Conservation (phyloP, 2,113 vertebrate species). For the Addax nasomaculatus region DNA sequence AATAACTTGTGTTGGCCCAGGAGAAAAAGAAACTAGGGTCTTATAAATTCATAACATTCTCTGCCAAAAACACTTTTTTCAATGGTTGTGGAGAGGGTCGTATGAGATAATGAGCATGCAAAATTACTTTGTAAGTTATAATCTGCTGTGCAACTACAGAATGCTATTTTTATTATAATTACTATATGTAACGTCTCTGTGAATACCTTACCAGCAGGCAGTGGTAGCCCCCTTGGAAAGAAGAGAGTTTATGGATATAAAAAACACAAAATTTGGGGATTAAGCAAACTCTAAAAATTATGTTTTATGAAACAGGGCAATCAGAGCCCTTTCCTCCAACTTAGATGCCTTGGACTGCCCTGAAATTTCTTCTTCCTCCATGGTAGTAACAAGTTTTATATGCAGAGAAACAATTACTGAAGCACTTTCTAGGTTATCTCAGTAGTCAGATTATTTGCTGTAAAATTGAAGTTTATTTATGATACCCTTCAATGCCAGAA, state of each 20-base stretch:
- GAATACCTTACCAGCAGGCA: constrained; percentile 47
- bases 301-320: neutral
- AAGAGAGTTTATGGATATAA: neutral
- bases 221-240: constrained; percentile 29
- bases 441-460: constrained; percentile 36
- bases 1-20: neutral
- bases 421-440: constrained; percentile 35
- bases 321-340: neutral
- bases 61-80: constrained; percentile 40
- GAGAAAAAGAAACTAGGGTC: constrained; percentile 3
- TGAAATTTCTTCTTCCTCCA: neutral
- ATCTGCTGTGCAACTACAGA: constrained; percentile 48
- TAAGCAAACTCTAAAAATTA: constrained; percentile 13
- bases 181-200: constrained; percentile 15
- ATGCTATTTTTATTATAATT: constrained; percentile 62
- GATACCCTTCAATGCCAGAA: constrained; percentile 48
- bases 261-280: constrained; percentile 33
- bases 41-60: neutral
- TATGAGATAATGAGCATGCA: constrained; percentile 47
- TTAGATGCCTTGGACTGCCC: neutral
- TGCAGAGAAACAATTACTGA: neutral
- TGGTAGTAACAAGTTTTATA: neutral
- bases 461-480: constrained; percentile 40
- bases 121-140: constrained; percentile 57
- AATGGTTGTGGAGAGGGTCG: constrained; percentile 5